phyloP scores from a whole-genome alignment of 2,113 vertebrate species.

The Setophaga kirtlandii region DNA sequence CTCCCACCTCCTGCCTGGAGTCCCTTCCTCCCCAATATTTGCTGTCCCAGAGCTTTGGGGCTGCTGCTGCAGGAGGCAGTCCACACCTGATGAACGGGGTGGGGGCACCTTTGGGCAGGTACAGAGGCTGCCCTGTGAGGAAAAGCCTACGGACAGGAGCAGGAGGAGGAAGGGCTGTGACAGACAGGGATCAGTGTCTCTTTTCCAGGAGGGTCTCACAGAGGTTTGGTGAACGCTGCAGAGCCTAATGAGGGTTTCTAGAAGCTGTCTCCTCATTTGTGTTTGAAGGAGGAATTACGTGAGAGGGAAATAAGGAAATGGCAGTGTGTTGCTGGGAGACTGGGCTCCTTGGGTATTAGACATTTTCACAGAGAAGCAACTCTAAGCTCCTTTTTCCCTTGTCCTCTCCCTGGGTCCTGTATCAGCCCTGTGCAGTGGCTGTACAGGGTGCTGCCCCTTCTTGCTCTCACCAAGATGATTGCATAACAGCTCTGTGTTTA shows the following conservation, averaged over 20 bases:
- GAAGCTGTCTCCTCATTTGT: neutral
- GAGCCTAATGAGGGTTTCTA: neutral
- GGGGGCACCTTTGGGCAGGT: neutral
- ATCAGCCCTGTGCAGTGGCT: neutral
- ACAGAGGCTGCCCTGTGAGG: neutral
- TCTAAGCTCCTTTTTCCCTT: neutral
- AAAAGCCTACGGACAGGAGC: neutral
- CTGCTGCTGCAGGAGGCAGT: neutral
- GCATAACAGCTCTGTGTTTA: neutral
- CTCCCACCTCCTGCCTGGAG: neutral
- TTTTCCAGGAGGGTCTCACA: neutral
- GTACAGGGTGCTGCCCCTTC: neutral
- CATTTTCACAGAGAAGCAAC: neutral
- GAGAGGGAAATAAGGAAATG: neutral
- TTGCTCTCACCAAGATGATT: neutral
- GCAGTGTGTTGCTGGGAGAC: slow-evolving; percentile 18
- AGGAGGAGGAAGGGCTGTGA: neutral
- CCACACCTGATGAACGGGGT: neutral
- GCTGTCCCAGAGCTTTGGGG: slow-evolving; percentile 15
- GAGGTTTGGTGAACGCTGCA: neutral
- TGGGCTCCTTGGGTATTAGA: neutral
- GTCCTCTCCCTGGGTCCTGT: neutral
- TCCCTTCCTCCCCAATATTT: neutral
- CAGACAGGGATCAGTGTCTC: rapidly evolving
- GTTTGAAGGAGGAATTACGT: neutral